Percentiles rank a stretch among this genome's conserved stretches.
These are phyloP conservation scores for Bubo blakistoni DNA, from an alignment of 2,113 vertebrate genomes.

Conservation along the genomic window DNA sequence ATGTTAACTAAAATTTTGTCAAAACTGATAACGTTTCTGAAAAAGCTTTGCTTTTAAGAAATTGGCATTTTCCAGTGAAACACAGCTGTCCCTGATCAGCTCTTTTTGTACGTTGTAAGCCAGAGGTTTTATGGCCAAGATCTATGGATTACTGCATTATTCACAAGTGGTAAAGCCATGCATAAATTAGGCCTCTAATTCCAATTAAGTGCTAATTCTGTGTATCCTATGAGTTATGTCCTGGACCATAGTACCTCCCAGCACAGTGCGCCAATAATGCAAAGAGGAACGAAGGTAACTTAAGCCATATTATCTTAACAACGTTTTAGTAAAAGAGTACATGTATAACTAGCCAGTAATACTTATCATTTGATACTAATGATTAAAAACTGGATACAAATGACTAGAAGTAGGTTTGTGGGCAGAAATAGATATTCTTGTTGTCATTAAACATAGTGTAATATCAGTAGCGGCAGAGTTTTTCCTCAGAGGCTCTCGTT, in stretches of 20 bases:
- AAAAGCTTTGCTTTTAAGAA: background rate
- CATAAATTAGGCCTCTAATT: conserved; percentile 45
- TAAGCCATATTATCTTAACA: background rate
- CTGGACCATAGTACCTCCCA: background rate
- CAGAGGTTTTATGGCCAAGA: conserved; percentile 36
- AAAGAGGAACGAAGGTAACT: background rate
- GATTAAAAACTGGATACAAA: background rate
- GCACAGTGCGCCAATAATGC: background rate
- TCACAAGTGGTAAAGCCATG: conserved; percentile 37
- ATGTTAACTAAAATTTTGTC: background rate
- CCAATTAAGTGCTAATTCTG: conserved; percentile 35
- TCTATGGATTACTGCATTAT: conserved; percentile 42
- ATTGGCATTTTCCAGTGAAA: conserved; percentile 17
- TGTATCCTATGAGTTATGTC: conserved; percentile 7
- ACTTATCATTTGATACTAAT: background rate
- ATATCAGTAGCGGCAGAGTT: background rate
- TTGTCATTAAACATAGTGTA: background rate
- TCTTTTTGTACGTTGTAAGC: background rate
- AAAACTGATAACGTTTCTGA: conserved; percentile 45
- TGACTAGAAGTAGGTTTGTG: background rate
- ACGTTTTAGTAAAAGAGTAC: background rate
- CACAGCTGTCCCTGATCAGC: conserved; percentile 41
- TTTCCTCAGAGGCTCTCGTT: background rate
- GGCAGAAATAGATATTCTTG: background rate
- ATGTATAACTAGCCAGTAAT: background rate